phyloP scores from a whole-genome alignment of 2,797 vertebrate genomes.

The Myotis planiceps region DNA sequence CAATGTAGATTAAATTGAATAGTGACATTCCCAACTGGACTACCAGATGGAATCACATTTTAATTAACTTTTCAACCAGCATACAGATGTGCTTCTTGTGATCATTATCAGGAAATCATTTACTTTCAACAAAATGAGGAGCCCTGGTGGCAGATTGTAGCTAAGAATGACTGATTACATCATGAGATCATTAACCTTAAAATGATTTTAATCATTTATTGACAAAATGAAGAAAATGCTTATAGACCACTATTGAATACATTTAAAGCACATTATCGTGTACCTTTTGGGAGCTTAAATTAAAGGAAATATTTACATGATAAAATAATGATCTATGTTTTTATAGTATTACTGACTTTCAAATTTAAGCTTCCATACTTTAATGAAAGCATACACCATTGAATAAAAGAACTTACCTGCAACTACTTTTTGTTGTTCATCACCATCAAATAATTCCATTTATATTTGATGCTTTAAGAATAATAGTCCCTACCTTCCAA shows the following conservation, averaged over 20 bases:
- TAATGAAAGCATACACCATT: neutral
- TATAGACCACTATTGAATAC: slow-evolving; percentile 20
- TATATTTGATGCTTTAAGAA: neutral
- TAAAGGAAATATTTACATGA: slow-evolving; percentile 46
- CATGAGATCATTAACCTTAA: slow-evolving; percentile 61
- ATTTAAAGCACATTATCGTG: neutral
- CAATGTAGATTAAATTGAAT: slow-evolving; percentile 77
- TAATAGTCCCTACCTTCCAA: neutral
- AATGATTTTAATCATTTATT: slow-evolving; percentile 71
- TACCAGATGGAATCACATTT: slow-evolving; percentile 79
- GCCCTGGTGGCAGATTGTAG: slow-evolving; percentile 39
- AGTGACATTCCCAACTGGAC: slow-evolving; percentile 84
- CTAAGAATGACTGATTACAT: slow-evolving; percentile 61
- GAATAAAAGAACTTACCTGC: neutral
- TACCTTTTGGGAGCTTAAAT: slow-evolving; percentile 1
- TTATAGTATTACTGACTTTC: neutral
- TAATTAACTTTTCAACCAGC: slow-evolving; percentile 82
- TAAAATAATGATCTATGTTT: slow-evolving; percentile 2
- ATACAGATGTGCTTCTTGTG: slow-evolving; percentile 76
- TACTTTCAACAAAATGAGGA: slow-evolving; percentile 69
- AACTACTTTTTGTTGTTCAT: slow-evolving; percentile 11
- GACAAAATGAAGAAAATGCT: slow-evolving; percentile 57
- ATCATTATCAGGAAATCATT: slow-evolving; percentile 68
- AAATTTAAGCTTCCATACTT: neutral
- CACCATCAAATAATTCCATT: neutral